phyloP scores from a whole-genome alignment of 2,888 invertebrate species.

The Homarus gammarus region DNA sequence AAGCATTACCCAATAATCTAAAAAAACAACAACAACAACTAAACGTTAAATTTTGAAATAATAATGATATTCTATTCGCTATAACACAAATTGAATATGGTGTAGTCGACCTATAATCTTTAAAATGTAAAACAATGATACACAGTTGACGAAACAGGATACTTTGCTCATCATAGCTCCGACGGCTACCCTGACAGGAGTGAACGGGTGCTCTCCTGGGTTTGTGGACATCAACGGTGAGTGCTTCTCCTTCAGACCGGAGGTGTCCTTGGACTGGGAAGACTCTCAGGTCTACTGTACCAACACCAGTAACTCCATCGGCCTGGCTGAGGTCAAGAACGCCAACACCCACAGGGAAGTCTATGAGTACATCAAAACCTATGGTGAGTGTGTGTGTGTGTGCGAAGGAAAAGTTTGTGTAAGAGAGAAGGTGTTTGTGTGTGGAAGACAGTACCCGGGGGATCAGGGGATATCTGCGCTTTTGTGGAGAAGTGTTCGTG shows the following conservation, averaged over 20 bases:
- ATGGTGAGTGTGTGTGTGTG: background rate
- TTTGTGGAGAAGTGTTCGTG: background rate
- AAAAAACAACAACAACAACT: too few species aligned
- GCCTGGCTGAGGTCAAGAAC: background rate
- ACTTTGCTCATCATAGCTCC: too few species aligned
- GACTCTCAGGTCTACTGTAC: background rate
- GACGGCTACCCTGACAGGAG: background rate
- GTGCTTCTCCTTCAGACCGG: background rate
- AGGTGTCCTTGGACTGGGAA: background rate
- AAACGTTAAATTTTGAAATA: too few species aligned
- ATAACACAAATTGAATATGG: too few species aligned
- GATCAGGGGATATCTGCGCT: background rate
- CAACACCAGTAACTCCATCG: background rate
- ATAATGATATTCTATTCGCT: too few species aligned
- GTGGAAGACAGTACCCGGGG: background rate
- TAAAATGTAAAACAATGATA: too few species aligned
- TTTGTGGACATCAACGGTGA: background rate
- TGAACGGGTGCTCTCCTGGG: background rate
- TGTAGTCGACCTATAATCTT: too few species aligned
- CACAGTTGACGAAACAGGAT: too few species aligned
- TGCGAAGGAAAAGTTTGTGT: background rate
- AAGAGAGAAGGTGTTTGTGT: background rate
- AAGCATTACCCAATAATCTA: too few species aligned
- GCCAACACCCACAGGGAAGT: background rate
- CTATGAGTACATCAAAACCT: conserved; percentile 42